phyloP scores from a whole-genome alignment of 2,113 vertebrate genomes.

The Cyanoliseus patagonus region DNA sequence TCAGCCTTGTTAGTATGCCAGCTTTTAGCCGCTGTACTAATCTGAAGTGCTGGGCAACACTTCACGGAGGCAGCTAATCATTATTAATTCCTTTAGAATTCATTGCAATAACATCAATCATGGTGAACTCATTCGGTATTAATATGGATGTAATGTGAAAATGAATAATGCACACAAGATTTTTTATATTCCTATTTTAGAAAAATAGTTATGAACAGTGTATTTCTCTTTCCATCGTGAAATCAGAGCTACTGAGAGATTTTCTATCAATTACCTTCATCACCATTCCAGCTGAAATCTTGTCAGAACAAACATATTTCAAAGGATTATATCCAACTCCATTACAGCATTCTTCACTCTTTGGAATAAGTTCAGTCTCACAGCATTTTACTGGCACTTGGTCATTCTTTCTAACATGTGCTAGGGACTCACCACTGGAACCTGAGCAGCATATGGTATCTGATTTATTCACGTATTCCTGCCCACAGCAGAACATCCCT shows the following conservation, averaged over 20 bases:
- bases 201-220: constrained; percentile 80
- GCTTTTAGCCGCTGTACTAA: constrained; percentile 48
- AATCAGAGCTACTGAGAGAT: constrained; percentile 65
- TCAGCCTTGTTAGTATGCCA: constrained; percentile 28
- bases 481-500: constrained; percentile 91
- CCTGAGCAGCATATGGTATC: constrained; percentile 86
- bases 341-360: constrained; percentile 86
- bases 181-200: constrained; percentile 79
- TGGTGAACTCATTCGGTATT: constrained; percentile 76
- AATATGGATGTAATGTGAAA: constrained; percentile 79
- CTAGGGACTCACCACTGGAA: constrained; percentile 79
- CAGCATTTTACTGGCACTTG: constrained; percentile 87
- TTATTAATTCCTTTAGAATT: constrained; percentile 83
- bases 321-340: constrained; percentile 89
- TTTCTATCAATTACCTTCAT: constrained; percentile 84
- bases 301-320: constrained; percentile 89
- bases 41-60: constrained; percentile 69
- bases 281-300: constrained; percentile 78
- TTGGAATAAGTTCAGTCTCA: constrained; percentile 86
- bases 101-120: constrained; percentile 82
- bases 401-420: constrained; percentile 82
- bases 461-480: constrained; percentile 87
- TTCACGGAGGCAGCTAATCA: constrained; percentile 76
- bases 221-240: constrained; percentile 74
- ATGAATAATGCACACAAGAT: constrained; percentile 81